Base-by-base conservation (phyloP, 2,797 vertebrate species). In the Spinibarbus caldwelli region DNA sequence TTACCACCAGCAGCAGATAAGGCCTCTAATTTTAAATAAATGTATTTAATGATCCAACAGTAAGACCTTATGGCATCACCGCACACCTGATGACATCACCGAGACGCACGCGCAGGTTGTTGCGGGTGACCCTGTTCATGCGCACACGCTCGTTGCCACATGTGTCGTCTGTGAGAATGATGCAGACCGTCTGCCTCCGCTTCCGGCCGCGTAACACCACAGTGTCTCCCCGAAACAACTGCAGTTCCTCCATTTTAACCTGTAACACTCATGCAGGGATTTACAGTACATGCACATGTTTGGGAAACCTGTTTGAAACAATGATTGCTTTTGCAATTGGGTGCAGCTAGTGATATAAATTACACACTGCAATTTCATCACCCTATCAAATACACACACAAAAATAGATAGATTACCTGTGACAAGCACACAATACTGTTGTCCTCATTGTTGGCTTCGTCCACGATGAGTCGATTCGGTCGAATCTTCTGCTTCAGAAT, bases 401-500 rank as follows among this genome's bases (percentile, higher is more conserved):
- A 1, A 31, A 4, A 78, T 21, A 52, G 17, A 71, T 36, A 78
- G 21, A 29, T 38, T 31, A 93, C 95, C 95, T 95, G 94, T 29
- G 94, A 93, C 52, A 96, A 92, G 85, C 93, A 93, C 83, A 95
- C 92, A 19, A 95, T 94, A 90, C 95, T 96, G 92, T 94, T 96
- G 92, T 96, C 95, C 64, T 96, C 95, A 90, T 93, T 95, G 70
- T 92, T 88, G 21, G 93, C 92, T 88, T 96, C 95, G 5, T 96
- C 95, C 87, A 96, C 95, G 36, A 96, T 54, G 6, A 96, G 94
- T 23, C 95, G 91, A 89, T 96, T 96, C 0, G 95, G 95, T 67
- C 95, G 91, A 64, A 93, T 93, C 45, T 95, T 96, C 92, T 95
- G 94, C 59, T 94, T 94, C 77, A 96, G 91, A 83, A 96, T 96